Base-by-base conservation (phyloP, 2,113 vertebrate species). In the Heliornis fulica region DNA sequence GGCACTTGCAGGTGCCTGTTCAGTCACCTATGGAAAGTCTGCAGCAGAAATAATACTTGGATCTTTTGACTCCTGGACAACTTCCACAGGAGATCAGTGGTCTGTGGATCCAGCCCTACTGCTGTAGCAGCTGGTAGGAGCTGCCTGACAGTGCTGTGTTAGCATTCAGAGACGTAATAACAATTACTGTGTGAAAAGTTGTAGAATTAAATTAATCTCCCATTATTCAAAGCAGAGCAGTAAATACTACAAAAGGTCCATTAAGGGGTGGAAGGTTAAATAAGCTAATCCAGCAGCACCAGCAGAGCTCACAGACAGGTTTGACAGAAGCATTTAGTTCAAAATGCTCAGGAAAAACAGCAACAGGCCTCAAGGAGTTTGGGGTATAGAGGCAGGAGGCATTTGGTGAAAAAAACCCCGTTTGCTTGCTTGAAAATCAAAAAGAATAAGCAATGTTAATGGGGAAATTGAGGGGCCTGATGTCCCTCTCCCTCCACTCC, bases 301-400 rank as follows among this genome's bases (percentile, higher is more conserved):
- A 77, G 77, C 23, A 56, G 54, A n/a, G 20, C 12, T 43, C 69
- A 77, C 40, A 40, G 15, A 38, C 54, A 36, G n/a, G 6, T 61
- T 36, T 87, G 54, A 76, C 71, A 77, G 45, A 31, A 80, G 48
- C 32, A 46, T 60, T 76, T 51, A 34, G 7, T 64, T 72, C 14
- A 51, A 93, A 94, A 64, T 46, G 38, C 43, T 65, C 38, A 29
- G 34, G 40, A 50, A 72, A 89, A 63, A 15, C 38, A 51, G 9
- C 19, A 45, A 45, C 3, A 60, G 53, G 31, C 46, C 17, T 9
- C 32, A 46, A 68, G 46, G 22, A 7, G 4, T 40, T 83, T 56
- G 34, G 15, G 19, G 10, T 54, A 28, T 17, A 71, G 26, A 66
- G 31, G 28, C 0, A 0, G 38, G 15, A 92, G 43, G 32, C 1